Conservation (phyloP, 2,113 vertebrate genomes). For the Leptocoma aspasia region DNA sequence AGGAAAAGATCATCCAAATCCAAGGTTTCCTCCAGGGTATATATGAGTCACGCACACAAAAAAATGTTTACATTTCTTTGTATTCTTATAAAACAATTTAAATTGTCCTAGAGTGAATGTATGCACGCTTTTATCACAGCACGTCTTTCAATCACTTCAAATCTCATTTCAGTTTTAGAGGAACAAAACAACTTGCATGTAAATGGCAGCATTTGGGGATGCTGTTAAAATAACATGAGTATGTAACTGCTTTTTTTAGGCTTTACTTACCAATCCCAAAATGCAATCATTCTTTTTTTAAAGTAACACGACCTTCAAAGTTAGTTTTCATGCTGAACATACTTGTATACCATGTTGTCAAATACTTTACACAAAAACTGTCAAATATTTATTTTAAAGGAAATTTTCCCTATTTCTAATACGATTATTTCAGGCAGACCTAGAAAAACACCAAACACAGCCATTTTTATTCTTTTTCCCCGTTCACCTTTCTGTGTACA, state of each 20-base stretch:
- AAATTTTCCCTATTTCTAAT: not conserved
- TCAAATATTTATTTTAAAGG: not conserved
- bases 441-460: not conserved
- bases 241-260: not conserved
- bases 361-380: not conserved
- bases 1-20: not conserved
- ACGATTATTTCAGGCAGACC: not conserved
- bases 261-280: not conserved
- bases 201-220: not conserved
- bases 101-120: not conserved
- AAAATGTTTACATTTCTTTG: not conserved
- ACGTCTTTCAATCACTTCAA: not conserved
- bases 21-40: not conserved
- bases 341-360: not conserved
- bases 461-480: not conserved
- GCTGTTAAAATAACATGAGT: not conserved
- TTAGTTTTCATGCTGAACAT: not conserved
- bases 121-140: not conserved
- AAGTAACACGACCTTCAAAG: not conserved
- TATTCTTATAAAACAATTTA: not conserved
- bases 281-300: not conserved
- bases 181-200: not conserved
- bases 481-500: not conserved
- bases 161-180: not conserved
- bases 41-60: not conserved